A percentile compares a stretch with the other conserved stretches of the same genome.
phyloP scores from a whole-genome alignment of 1,140 invertebrate genomes.

The Anastrepha obliqua region DNA sequence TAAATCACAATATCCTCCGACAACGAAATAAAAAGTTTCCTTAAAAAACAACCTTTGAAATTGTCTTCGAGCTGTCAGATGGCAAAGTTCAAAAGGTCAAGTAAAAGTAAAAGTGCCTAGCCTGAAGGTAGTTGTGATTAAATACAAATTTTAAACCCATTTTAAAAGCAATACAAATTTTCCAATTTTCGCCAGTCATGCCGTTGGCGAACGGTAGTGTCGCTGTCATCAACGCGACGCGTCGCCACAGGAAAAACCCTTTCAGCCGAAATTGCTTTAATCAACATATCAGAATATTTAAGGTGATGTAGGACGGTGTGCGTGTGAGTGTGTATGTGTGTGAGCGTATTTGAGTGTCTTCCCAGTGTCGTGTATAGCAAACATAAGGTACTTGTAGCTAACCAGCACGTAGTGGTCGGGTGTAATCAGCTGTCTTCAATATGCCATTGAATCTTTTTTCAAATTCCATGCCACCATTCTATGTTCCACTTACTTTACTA shows the following conservation, averaged over 20 bases:
- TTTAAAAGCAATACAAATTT: conserved; percentile 40
- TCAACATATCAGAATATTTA: conserved; percentile 4
- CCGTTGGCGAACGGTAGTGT: not conserved
- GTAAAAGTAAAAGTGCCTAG: not conserved
- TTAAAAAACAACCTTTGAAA: conserved; percentile 3
- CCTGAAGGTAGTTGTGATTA: not conserved
- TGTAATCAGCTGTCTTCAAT: conserved; percentile 25
- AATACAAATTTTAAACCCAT: conserved; percentile 49
- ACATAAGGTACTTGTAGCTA: not conserved
- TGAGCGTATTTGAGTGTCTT: not conserved
- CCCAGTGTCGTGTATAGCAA: not conserved
- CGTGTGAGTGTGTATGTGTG: not conserved
- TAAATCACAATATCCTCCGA: not conserved
- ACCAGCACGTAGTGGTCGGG: not conserved
- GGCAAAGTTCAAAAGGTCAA: not conserved
- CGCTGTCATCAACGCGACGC: not conserved
- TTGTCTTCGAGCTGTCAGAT: conserved; percentile 17
- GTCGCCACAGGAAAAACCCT: conserved; percentile 34
- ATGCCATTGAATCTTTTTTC: conserved; percentile 11
- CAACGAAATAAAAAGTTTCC: not conserved
- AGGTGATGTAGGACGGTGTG: not conserved
- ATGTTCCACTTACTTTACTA: not conserved
- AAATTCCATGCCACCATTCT: not conserved
- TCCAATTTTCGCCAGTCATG: not conserved
- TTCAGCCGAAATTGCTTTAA: conserved; percentile 38